Evolutionary conservation across 2,113 vertebrate species (phyloP), one percentile per base, ranked within the genome.

Genomic region (Bubo blakistoni): DNA sequence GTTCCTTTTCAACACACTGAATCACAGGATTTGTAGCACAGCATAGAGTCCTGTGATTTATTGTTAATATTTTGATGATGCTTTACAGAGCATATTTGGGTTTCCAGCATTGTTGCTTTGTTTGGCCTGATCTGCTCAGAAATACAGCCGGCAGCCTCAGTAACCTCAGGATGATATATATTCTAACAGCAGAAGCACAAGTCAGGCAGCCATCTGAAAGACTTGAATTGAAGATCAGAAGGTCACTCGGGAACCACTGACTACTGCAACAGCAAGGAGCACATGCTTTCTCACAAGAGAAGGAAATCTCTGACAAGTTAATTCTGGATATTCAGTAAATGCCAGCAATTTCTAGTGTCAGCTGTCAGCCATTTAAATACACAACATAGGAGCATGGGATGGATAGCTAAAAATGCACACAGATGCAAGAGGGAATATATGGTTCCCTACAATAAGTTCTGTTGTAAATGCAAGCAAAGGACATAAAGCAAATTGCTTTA

Each of bases 1-100:
- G 96, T 54, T 96, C 77, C 91, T 91, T 96, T 96, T 86, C 13
- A 63, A 97, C 95, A 87, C 24, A 16, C 15, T 78, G 91, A 97
- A 95, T 88, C 54, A 66, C 70, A 84, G 88, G 80, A 96, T 95
- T 92, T 97, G 90, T 90, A 96, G 90, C 83, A 70, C 25, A 62
- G 58, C 78, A 71, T 0, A 80, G 74, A 79, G 58, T 63, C 80
- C 54, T 79, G 47, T 79, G 94, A 98, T 96, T 96, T 93, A 95
- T 24, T 8, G 81, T 49, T 72, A 70, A 66, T 86, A 44, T 94
- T 92, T 86, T 61, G 88, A 93, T 32, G 61, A 61, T 79, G 63
- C 67, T 86, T 89, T 70, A 49, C 57, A 70, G 14, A 59, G n/a
- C 32, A 72, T 18, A 57, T 52, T 79, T 92, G 46, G 72, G 77